Evolutionary conservation across 2,888 invertebrate genomes (phyloP).

Genomic region (Phania funesta): DNA sequence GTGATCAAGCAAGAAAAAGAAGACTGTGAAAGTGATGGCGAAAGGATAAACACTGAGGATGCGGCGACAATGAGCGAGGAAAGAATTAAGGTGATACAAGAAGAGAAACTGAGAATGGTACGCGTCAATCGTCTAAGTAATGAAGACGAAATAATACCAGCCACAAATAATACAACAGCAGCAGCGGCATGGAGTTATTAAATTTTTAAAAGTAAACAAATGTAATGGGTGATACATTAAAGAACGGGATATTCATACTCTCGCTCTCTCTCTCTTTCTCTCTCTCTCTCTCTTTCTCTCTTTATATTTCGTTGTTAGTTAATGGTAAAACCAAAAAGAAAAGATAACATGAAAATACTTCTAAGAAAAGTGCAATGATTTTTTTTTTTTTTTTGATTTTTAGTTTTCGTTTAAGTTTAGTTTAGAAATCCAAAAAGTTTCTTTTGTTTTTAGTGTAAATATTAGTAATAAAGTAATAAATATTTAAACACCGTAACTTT

Average conservation of each 20-base stretch:
- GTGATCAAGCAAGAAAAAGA: constrained; percentile 78
- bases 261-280: constrained; percentile 26
- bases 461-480: not conserved
- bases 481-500: constrained; percentile 1
- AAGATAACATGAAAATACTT: not conserved
- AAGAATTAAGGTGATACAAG: constrained; percentile 72
- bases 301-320: constrained; percentile 47
- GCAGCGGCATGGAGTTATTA: constrained; percentile 74
- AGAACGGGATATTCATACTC: not conserved
- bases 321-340: constrained; percentile 54
- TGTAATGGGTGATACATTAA: constrained; percentile 9
- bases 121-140: constrained; percentile 74
- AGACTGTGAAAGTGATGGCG: constrained; percentile 74
- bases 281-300: constrained; percentile 37
- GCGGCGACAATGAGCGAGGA: constrained; percentile 21
- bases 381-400: constrained; percentile 4
- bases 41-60: constrained; percentile 48
- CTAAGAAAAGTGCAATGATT: constrained; percentile 58
- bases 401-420: constrained; percentile 46
- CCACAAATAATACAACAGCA: constrained; percentile 49
- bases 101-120: constrained; percentile 76
- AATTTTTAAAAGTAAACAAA: not conserved
- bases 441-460: constrained; percentile 45
- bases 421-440: constrained; percentile 13
- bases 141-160: constrained; percentile 69